These are phyloP conservation scores for Pogonomyrmex barbatus DNA, from an alignment of 1,140 invertebrate genomes.

Conservation along the genomic window DNA sequence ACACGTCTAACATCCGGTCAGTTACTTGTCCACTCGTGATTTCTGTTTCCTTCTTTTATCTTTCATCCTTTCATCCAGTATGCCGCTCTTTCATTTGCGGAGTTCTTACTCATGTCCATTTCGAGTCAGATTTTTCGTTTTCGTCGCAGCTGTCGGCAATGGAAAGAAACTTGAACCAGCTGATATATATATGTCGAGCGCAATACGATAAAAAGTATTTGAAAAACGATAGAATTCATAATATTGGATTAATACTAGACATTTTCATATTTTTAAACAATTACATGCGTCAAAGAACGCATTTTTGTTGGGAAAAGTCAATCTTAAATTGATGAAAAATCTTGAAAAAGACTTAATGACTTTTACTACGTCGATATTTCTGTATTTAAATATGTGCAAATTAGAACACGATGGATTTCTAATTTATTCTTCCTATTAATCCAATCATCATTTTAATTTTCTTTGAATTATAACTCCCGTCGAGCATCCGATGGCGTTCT, in stretches of 20 bases:
- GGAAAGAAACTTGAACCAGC: conserved; percentile 87
- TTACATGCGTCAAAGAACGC: not conserved
- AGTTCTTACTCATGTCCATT: conserved; percentile 74
- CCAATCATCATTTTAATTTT: conserved; percentile 76
- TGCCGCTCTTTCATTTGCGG: not conserved
- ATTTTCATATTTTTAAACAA: not conserved
- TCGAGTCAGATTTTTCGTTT: conserved; percentile 78
- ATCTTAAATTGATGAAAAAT: not conserved
- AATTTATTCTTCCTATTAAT: conserved; percentile 75
- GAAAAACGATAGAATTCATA: not conserved
- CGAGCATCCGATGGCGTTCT: conserved; percentile 81
- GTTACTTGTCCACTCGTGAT: not conserved
- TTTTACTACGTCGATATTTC: no score
- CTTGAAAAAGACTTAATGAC: not conserved
- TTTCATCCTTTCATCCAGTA: conserved; percentile 28
- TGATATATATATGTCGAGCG: conserved; percentile 82
- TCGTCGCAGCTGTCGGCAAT: conserved; percentile 86
- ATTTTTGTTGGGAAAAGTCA: not conserved
- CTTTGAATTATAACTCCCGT: conserved; percentile 72
- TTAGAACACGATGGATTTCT: not conserved
- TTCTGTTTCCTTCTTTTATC: conserved; percentile 32
- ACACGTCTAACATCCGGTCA: conserved; percentile 26
- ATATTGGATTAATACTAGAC: not conserved
- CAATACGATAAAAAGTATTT: conserved; percentile 44
- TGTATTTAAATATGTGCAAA: not conserved